Conservation (phyloP, 2,113 vertebrate species). For the Seriola dumerili region DNA sequence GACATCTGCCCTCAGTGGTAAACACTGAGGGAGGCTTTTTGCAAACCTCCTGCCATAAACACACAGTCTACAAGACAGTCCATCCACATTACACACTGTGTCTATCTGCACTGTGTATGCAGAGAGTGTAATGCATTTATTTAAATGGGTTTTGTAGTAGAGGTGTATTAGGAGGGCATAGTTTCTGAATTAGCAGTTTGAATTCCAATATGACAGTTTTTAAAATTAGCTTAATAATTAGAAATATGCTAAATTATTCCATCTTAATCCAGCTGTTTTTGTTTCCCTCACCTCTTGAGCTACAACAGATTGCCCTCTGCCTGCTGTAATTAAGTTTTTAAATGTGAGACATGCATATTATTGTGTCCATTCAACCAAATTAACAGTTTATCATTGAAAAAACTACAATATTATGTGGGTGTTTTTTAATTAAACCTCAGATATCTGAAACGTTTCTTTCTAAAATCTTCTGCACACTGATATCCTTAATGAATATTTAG, state of each 20-base stretch:
- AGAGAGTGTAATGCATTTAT: conserved; percentile 27
- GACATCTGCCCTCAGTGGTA: conserved; percentile 77
- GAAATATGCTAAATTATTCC: conserved; percentile 2
- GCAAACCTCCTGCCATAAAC: conserved; percentile 68
- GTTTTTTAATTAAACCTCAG: conserved; percentile 27
- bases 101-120: conserved; percentile 32
- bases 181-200: conserved; percentile 1
- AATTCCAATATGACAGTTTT: conserved; percentile 29
- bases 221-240: conserved; percentile 54
- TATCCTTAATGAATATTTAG: neutral
- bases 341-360: conserved; percentile 25
- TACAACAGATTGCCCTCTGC: conserved; percentile 40
- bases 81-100: conserved; percentile 39
- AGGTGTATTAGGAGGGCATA: conserved; percentile 1
- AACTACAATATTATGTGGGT: neutral
- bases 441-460: conserved; percentile 13
- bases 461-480: neutral
- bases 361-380: conserved; percentile 28
- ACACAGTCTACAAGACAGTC: conserved; percentile 36
- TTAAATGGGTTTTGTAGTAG: conserved; percentile 35
- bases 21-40: conserved; percentile 70
- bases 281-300: conserved; percentile 52
- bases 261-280: conserved; percentile 45
- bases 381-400: neutral
- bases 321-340: conserved; percentile 33